Evolutionary conservation across 2,888 invertebrate species (phyloP).

Genomic region (Hirtodrosophila confusa): DNA sequence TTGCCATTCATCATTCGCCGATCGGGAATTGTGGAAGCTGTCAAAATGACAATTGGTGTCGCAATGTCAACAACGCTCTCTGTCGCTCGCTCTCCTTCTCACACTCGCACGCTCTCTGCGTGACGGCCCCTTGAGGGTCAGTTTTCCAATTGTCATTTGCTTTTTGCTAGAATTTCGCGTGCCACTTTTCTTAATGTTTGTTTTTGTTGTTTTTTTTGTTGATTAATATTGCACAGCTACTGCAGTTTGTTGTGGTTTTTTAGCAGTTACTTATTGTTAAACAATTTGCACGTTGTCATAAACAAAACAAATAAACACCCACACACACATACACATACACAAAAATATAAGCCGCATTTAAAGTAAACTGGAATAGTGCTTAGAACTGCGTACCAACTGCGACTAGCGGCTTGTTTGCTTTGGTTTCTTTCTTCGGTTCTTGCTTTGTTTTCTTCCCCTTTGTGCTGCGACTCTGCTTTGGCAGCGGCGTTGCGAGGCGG

Average conservation of each 20-base stretch:
- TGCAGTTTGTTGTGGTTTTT: conserved; percentile 28
- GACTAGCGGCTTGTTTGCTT: conserved; percentile 51
- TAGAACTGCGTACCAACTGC: conserved; percentile 67
- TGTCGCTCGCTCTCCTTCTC: background rate
- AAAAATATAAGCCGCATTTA: conserved; percentile 20
- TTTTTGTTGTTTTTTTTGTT: conserved; percentile 26
- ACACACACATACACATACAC: conserved; percentile 24
- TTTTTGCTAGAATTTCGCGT: conserved; percentile 46
- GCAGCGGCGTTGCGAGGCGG: conserved; percentile 60
- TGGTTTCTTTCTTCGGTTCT: conserved; percentile 43
- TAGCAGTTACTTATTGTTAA: conserved; percentile 38
- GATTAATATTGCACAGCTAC: conserved; percentile 19
- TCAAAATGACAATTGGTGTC: conserved; percentile 53
- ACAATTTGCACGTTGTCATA: conserved; percentile 60
- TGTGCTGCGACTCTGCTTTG: conserved; percentile 39
- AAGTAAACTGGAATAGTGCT: conserved; percentile 33
- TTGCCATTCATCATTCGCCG: conserved; percentile 36
- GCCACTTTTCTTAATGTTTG: conserved; percentile 38
- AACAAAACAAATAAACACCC: conserved; percentile 40
- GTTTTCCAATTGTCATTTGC: conserved; percentile 31
- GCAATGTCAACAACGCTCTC: conserved; percentile 40
- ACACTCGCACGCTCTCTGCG: conserved; percentile 2
- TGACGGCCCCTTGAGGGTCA: conserved; percentile 30
- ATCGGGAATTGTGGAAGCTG: conserved; percentile 47
- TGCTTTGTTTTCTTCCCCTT: conserved; percentile 32